Evolutionary conservation across 92 coral and sea anemone genomes (phyloP).

Genomic region (Umimayanthus chanpuru): DNA sequence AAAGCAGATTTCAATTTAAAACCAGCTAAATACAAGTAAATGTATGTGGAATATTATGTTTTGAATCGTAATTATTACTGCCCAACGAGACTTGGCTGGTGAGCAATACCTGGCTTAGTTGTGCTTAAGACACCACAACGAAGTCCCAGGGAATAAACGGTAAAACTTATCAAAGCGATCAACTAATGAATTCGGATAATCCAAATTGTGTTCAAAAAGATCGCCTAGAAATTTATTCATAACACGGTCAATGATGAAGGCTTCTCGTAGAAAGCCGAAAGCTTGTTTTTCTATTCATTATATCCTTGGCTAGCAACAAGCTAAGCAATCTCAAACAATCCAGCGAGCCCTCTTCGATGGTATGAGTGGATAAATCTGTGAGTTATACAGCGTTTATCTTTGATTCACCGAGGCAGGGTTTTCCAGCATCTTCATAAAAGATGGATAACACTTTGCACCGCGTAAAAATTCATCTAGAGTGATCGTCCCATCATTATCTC

Average conservation of each 20-base stretch:
- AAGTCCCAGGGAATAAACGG: neutral
- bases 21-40: neutral
- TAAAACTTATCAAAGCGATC: conserved; percentile 3
- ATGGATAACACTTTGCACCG: conserved; percentile 93
- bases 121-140: neutral
- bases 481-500: conserved; percentile 90
- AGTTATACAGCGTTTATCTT: conserved; percentile 43
- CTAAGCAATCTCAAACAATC: neutral
- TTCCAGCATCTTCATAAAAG: conserved; percentile 97
- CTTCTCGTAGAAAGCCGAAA: neutral
- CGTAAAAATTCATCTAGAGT: conserved; percentile 93
- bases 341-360: neutral
- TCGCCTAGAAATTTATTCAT: conserved; percentile 18
- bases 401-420: conserved; percentile 69
- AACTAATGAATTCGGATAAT: conserved; percentile 17
- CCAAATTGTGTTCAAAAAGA: conserved; percentile 15
- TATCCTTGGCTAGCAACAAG: conserved; percentile 7
- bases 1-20: neutral
- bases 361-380: neutral
- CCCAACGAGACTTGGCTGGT: neutral
- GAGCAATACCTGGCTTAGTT: neutral
- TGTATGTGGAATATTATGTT: conserved; percentile 19
- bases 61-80: neutral
- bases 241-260: neutral
- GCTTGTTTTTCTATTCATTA: neutral